phyloP scores from a whole-genome alignment of 1,140 invertebrate species.

The Drosophila sechellia region DNA sequence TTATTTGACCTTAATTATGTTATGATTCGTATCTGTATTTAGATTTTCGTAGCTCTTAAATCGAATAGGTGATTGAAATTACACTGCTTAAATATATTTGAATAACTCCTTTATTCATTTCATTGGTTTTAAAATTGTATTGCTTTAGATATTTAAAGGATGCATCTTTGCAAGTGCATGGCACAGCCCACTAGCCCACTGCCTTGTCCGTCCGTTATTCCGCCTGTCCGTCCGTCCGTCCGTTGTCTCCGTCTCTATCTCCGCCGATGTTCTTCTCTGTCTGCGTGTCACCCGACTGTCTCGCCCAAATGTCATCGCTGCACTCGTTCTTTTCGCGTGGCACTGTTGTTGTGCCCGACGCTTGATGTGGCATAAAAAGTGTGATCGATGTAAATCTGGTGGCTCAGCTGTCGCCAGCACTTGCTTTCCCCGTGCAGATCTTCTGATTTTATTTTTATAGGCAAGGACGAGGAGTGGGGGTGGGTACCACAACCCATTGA shows the following conservation, averaged over 20 bases:
- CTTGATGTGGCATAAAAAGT: slow-evolving; percentile 81
- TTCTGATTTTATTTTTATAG: slow-evolving; percentile 68
- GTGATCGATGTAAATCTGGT: slow-evolving; percentile 78
- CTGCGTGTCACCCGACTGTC: slow-evolving; percentile 65
- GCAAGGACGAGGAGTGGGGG: not conserved
- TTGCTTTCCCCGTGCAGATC: slow-evolving; percentile 55
- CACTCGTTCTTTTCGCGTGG: slow-evolving; percentile 19
- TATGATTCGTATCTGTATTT: too few relatives aligned
- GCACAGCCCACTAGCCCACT: too few relatives aligned
- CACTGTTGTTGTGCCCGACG: slow-evolving; percentile 24
- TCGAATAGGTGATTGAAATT: too few relatives aligned
- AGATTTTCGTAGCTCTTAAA: too few relatives aligned
- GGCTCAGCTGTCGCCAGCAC: slow-evolving; percentile 62
- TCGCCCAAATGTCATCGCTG: slow-evolving; percentile 61
- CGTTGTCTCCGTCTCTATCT: slow-evolving; percentile 18
- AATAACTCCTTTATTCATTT: too few relatives aligned
- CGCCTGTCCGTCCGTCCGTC: not conserved
- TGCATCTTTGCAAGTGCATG: too few relatives aligned
- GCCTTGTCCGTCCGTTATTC: not conserved
- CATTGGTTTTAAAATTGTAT: too few relatives aligned
- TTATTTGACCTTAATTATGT: too few relatives aligned
- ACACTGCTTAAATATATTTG: too few relatives aligned
- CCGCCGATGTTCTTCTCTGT: slow-evolving; percentile 7
- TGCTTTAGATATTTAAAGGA: too few relatives aligned
- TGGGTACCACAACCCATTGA: too few relatives aligned